Evolutionary conservation across 1,140 invertebrate species (phyloP), one percentile per base, ranked within the genome.

Genomic region (Apis cerana): DNA sequence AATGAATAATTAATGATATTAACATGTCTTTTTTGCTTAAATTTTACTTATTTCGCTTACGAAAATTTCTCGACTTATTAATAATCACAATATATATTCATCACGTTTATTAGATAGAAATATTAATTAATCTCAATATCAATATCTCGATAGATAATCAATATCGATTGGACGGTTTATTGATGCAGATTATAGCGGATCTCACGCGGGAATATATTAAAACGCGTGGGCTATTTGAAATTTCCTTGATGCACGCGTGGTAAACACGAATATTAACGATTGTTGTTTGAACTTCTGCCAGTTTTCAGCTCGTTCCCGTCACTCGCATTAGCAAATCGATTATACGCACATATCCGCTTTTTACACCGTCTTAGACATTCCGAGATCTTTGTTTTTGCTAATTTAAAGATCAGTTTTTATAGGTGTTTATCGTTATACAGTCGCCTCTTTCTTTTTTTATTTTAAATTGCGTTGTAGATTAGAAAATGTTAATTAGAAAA

Each of bases 201-300:
- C 52, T 65, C 15, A 15, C 21, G 80, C 17, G 43, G 21, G 59
- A 27, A 27, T 21, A 56, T 8, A 21, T 61, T 80, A 56, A 27
- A 17, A 4, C 52, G n/a, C 33, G 52, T 15, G 27, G 69, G 15
- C 54, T 83, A 84, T 86, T 89, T 83, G 80, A 87, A 86, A 70
- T 80, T 86, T 82, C 59, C 43, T 43, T 75, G 82, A 82, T 71
- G 77, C 77, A 85, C 74, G 78, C 71, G 56, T 27, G 50, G 52
- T 81, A 88, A 87, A 88, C 86, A 87, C 33, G 81, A 62, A 82
- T 85, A 85, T 89, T 83, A 87, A 83, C 84, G 76, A 89, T 89
- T 89, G 83, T 88, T 85, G 54, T 70, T 89, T 89, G 87, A 90
- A 87, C 69, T 70, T 27, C 50, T 89, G 87, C 85, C 88, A 89